Base-by-base conservation (phyloP, 2,113 vertebrate species). In the Fulmarus glacialis region DNA sequence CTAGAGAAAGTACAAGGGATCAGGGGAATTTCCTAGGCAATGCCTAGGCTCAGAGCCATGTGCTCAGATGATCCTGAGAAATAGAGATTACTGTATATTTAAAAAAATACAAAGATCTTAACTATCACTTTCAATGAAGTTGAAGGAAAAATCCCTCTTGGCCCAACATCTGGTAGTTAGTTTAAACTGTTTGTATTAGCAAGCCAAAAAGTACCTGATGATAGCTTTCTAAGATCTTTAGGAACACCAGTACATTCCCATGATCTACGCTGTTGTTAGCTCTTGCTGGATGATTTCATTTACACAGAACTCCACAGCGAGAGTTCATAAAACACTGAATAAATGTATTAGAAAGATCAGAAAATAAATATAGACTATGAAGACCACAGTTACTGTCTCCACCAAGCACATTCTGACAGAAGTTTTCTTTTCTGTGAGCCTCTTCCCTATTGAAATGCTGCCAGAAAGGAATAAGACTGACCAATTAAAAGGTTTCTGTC, bases 251-350 rank as follows among this genome's bases (percentile, higher is more conserved):
- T 53, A 56, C 16, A 36, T 34, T 75, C 74, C 29, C 50, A 92
- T 34, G 18, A 40, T 62, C 68, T 58, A 63, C 0, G 2, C 8
- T 77, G 26, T 43, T 81, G 67, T 62, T 70, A 52, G 63, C 56
- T 89, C 27, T 89, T 58, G 58, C n/a, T 45, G 52, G 27, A 84
- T 92, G 58, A 96, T 58, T 86, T 83, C 1, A 89, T 77, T 96
- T 83, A 77, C 40, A 80, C n/a, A 91, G 40, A 77, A 80, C 19
- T 80, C 50, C 21, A 78, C 38, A 81, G 56, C 1, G 1, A 67
- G 52, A 87, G 56, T 68, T 91, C 48, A 79, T 74, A 91, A 96
- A 96, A 82, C 70, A 87, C 26, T 89, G 81, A 71, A 94, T 84
- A 78, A 84, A 83, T 87, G 29, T 67, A 87, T 87, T 84, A 84